Percentiles rank a stretch among this genome's conserved stretches.
Evolutionary conservation across 2,888 invertebrate species (phyloP).

Genomic region (Nemapogon koenigi): DNA sequence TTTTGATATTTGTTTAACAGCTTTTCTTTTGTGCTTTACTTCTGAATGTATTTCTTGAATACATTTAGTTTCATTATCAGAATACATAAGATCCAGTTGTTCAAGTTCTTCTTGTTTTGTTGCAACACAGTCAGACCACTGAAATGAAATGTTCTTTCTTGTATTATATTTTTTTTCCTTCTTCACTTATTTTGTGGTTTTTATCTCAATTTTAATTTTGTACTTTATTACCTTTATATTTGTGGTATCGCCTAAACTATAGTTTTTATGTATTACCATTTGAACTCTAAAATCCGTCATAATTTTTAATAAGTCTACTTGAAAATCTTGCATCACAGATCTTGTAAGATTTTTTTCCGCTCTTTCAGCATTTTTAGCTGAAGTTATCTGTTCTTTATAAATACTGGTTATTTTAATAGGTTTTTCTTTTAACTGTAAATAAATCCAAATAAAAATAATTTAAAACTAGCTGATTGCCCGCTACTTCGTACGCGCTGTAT

Average conservation of each 20-base stretch:
- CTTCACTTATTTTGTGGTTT: no score
- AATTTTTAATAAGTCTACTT: constrained; percentile 30
- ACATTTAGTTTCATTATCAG: constrained; percentile 26
- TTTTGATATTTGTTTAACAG: constrained; percentile 29
- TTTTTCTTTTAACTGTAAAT: background rate
- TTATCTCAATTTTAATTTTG: background rate
- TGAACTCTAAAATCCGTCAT: constrained; percentile 30
- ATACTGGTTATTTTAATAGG: background rate
- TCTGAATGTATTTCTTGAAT: constrained; percentile 22
- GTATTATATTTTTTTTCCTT: no score
- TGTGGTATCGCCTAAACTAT: constrained; percentile 23
- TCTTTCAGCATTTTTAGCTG: constrained; percentile 16
- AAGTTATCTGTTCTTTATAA: background rate
- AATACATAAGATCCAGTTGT: constrained; percentile 23
- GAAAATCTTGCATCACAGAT: constrained; percentile 26
- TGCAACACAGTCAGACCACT: constrained; percentile 35
- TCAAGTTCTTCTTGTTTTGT: constrained; percentile 25
- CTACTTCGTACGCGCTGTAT: no score
- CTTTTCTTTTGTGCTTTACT: constrained; percentile 21
- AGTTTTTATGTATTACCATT: constrained; percentile 32
- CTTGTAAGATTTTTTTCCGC: constrained; percentile 23
- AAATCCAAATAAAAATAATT: no score
- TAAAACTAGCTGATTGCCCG: no score
- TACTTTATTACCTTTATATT: constrained; percentile 30
- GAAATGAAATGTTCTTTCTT: no score